phyloP scores from a whole-genome alignment of 2,888 invertebrate species.

The Notodonta ziczac region DNA sequence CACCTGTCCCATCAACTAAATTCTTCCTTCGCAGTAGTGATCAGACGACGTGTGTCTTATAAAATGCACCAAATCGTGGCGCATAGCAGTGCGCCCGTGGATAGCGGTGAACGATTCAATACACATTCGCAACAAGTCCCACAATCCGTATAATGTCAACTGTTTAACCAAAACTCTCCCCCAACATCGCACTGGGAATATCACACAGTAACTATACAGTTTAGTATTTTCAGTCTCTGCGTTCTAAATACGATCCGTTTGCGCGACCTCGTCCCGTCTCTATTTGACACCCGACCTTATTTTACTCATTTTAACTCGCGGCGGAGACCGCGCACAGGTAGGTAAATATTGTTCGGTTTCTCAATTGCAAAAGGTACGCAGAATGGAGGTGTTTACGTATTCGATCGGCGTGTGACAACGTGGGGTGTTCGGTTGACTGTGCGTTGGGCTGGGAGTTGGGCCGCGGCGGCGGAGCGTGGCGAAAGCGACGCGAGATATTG shows the following conservation, averaged over 20 bases:
- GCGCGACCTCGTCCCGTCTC: constrained; percentile 37
- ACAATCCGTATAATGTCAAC: constrained; percentile 67
- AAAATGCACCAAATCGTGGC: constrained; percentile 89
- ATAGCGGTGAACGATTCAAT: constrained; percentile 83
- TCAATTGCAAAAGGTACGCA: constrained; percentile 35
- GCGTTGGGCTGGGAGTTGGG: constrained; percentile 17
- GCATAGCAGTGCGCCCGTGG: constrained; percentile 90
- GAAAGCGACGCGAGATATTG: constrained; percentile 67
- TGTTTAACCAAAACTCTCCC: constrained; percentile 73
- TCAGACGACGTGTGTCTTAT: constrained; percentile 92
- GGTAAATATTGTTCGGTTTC: constrained; percentile 30
- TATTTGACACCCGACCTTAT: constrained; percentile 80
- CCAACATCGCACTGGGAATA: constrained; percentile 76
- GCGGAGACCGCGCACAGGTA: constrained; percentile 27
- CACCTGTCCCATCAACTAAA: constrained; percentile 72
- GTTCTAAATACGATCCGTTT: constrained; percentile 37
- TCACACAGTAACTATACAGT: constrained; percentile 70
- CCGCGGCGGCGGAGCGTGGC: constrained; percentile 48
- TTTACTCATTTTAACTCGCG: constrained; percentile 71
- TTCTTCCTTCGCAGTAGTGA: constrained; percentile 89
- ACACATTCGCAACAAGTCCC: constrained; percentile 83
- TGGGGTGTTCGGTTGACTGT: constrained; percentile 47
- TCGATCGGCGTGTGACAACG: constrained; percentile 54
- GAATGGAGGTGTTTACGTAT: constrained; percentile 52
- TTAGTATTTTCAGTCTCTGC: constrained; percentile 51